Evolutionary conservation across 1,140 invertebrate species (phyloP), one percentile per base, ranked within the genome.

Genomic region (Zaprionus capensis): DNA sequence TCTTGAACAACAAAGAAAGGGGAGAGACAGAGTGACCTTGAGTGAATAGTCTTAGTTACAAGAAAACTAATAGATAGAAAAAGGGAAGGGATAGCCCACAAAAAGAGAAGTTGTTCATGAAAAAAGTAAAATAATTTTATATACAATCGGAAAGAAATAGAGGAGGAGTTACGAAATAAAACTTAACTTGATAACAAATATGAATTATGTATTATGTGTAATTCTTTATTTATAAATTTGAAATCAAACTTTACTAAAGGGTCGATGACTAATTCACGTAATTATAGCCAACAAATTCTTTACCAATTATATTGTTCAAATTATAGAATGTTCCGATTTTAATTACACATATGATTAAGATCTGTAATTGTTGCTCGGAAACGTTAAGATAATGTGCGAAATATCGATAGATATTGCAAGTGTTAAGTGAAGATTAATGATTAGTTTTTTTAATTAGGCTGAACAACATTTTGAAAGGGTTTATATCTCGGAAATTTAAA

Each of bases 271-370:
- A 49, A 49, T 17, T 20, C 46, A 49, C 46, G 9, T 49, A 49
- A 22, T 4, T 49, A 41, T n/a, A n/a, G 15, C 46, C 46, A 20
- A 22, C 22, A 12, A 1, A 49, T 20, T n/a, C 11, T 11, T 22
- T 22, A 17, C n/a, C 46, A 49, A 49, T 49, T 49, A 49, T 49
- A 49, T 49, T 49, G 7, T 49, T 11, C 7, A 49, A 4, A 49
- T 49, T 49, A 49, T 49, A 22, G 46, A 49, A n/a, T 22, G 20
- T 20, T 49, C 9, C 1, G 17, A 11, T 22, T 22, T n/a, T 49
- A 49, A 49, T 49, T 49, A 20, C n/a, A 22, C 46, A 17, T 49
- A 49, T 49, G 20, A 49, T 49, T 51, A 24, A 51, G 20, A 51
- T 51, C 20, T 51, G 4, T 51, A 51, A 51, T 51, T 51, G 20